phyloP scores from a whole-genome alignment of 2,888 invertebrate species.

The Rhagonycha fulva region DNA sequence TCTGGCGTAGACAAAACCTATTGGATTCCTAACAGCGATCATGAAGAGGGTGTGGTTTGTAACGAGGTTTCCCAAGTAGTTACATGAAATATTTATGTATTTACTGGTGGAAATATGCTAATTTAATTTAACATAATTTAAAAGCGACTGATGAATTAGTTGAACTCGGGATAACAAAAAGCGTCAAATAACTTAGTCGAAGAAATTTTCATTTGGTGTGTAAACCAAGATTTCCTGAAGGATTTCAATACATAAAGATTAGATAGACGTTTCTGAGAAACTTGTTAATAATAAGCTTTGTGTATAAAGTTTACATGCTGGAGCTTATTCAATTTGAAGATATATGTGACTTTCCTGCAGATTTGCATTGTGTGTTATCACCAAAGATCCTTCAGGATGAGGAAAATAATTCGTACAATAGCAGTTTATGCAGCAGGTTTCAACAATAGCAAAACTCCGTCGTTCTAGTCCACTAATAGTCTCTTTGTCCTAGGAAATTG shows the following conservation, averaged over 20 bases:
- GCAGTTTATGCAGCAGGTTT: constrained; percentile 2
- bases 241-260: constrained; percentile 1
- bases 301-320: constrained; percentile 5
- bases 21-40: neutral
- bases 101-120: neutral
- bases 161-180: neutral
- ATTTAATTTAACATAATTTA: neutral
- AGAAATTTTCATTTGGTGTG: neutral
- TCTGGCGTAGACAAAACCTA: neutral
- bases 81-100: neutral
- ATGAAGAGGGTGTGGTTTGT: neutral
- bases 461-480: constrained; percentile 2
- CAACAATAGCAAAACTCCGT: constrained; percentile 2
- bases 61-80: neutral
- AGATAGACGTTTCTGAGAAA: neutral
- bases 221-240: neutral
- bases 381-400: constrained; percentile 15
- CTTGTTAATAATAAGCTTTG: constrained; percentile 15
- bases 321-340: constrained; percentile 14
- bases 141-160: neutral
- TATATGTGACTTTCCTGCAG: constrained; percentile 15
- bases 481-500: constrained; percentile 1
- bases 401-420: constrained; percentile 22
- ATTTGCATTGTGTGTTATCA: constrained; percentile 21
- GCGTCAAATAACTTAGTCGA: neutral